Conservation (phyloP, 1,140 invertebrate genomes). For the Drosophila santomea region DNA sequence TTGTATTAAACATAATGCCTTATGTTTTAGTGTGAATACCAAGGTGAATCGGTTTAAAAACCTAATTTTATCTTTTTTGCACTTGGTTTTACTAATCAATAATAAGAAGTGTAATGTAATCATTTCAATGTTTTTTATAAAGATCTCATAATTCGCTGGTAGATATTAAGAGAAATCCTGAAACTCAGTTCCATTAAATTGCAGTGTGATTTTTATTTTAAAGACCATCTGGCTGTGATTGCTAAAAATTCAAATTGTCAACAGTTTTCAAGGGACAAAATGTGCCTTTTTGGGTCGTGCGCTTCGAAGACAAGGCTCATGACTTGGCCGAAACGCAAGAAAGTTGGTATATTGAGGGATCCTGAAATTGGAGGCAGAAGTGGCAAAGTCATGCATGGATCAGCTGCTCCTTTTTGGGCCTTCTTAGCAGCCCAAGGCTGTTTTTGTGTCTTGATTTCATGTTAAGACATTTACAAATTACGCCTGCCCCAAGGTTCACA, state of each 20-base stretch:
- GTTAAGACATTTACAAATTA: constrained; percentile 75
- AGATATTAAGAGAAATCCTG: too few relatives aligned
- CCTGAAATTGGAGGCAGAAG: not conserved
- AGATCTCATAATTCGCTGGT: too few relatives aligned
- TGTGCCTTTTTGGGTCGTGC: constrained; percentile 46
- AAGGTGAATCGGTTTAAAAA: too few relatives aligned
- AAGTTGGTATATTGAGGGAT: not conserved
- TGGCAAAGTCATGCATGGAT: constrained; percentile 38
- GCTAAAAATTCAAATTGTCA: constrained; percentile 69
- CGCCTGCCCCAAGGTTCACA: constrained; percentile 31
- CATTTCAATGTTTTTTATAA: too few relatives aligned
- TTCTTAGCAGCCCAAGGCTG: constrained; percentile 15
- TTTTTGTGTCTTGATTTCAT: constrained; percentile 53
- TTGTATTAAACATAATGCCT: not conserved
- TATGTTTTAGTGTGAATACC: too few relatives aligned
- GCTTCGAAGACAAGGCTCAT: constrained; percentile 5
- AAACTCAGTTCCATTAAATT: not conserved
- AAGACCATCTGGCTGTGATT: constrained; percentile 34
- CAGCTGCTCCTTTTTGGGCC: constrained; percentile 25
- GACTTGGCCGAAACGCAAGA: not conserved
- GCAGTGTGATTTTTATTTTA: constrained; percentile 4
- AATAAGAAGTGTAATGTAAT: too few relatives aligned
- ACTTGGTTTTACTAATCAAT: too few relatives aligned
- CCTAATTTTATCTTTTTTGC: too few relatives aligned
- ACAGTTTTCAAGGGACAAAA: constrained; percentile 63